Percentiles rank a stretch among this genome's conserved stretches.
Evolutionary conservation across 2,888 invertebrate species (phyloP).

Genomic region (Trichopria drosophilae): DNA sequence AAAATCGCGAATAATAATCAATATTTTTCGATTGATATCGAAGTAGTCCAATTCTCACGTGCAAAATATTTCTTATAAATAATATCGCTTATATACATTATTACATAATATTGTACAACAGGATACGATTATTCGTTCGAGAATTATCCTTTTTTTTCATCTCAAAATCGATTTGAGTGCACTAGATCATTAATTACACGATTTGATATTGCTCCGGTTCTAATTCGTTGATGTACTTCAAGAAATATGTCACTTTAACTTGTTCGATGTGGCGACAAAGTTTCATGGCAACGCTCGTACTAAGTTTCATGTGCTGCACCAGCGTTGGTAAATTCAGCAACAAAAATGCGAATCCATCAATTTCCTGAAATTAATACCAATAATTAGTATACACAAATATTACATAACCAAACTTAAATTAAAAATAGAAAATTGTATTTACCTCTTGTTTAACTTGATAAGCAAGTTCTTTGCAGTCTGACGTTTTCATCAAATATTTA

Average conservation of each 20-base stretch:
- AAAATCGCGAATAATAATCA: too few species aligned
- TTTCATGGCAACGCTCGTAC: conserved; percentile 70
- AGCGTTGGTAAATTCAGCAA: conserved; percentile 71
- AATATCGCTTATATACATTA: too few species aligned
- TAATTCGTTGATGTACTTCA: conserved; percentile 52
- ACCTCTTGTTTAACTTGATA: conserved; percentile 68
- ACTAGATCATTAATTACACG: conserved; percentile 39
- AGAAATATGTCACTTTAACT: conserved; percentile 57
- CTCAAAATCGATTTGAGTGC: too few species aligned
- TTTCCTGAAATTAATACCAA: too few species aligned
- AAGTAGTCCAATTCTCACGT: too few species aligned
- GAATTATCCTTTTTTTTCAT: too few species aligned
- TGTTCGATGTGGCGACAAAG: conserved; percentile 67
- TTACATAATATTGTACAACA: too few species aligned
- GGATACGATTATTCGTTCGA: too few species aligned
- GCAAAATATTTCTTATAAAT: too few species aligned
- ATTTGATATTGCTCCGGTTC: conserved; percentile 50
- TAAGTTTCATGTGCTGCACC: conserved; percentile 70
- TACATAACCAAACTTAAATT: too few species aligned
- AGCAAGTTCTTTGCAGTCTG: conserved; percentile 69
- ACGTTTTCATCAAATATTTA: conserved; percentile 67
- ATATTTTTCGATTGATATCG: too few species aligned
- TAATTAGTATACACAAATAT: too few species aligned
- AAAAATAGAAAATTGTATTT: conserved; percentile 14
- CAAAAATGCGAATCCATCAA: conserved; percentile 75